These are phyloP conservation scores for Synanthedon formicaeformis DNA, from an alignment of 2,888 invertebrate genomes.

Conservation along the genomic window DNA sequence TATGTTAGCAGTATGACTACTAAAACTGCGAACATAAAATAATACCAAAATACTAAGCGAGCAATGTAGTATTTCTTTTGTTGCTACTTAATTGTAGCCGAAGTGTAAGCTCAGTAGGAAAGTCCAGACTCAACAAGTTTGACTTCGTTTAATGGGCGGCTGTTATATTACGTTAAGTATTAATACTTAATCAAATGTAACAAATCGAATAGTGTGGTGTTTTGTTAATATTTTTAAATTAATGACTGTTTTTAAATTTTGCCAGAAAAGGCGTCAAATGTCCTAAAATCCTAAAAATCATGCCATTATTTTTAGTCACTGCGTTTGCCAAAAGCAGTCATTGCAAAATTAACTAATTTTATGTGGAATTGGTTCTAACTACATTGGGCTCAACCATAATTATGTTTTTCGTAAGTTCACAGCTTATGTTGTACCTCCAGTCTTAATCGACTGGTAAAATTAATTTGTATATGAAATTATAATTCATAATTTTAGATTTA, in stretches of 20 bases:
- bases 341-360: not conserved
- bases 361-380: too few species aligned
- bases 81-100: not conserved
- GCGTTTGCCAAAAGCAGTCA: conserved; percentile 20
- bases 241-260: conserved; percentile 1
- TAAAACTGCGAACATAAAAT: too few species aligned
- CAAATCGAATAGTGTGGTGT: not conserved
- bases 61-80: not conserved
- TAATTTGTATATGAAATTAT: too few species aligned
- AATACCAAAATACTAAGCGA: not conserved
- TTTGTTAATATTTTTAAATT: not conserved
- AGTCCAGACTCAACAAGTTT: not conserved
- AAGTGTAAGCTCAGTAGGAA: not conserved
- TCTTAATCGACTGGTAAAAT: too few species aligned
- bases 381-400: too few species aligned
- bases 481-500: too few species aligned
- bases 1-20: too few species aligned
- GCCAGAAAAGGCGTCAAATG: not conserved
- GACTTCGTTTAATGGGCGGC: not conserved
- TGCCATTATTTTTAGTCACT: conserved; percentile 19
- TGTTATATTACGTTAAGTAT: not conserved
- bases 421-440: too few species aligned
- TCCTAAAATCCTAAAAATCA: conserved; percentile 6
- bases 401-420: too few species aligned
- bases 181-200: not conserved